phyloP scores from a whole-genome alignment of 2,797 vertebrate genomes.

The Dendrocincla tyrannina region DNA sequence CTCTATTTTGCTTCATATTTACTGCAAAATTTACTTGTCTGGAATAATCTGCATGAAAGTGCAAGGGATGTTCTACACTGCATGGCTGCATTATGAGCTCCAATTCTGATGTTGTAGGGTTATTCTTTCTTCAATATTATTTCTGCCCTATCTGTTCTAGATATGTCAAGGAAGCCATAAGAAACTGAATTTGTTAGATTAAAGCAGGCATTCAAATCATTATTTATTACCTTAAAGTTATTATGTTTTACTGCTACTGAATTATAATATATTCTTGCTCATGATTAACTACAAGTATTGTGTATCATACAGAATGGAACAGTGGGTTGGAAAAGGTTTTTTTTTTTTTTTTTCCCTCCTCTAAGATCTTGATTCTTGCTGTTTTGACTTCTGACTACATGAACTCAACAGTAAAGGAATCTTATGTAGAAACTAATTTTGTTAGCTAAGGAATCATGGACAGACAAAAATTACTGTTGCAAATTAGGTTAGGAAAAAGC shows the following conservation, averaged over 20 bases:
- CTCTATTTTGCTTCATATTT: neutral
- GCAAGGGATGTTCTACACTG: neutral
- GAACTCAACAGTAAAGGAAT: neutral
- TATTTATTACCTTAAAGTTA: neutral
- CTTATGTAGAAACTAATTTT: slow-evolving; percentile 39
- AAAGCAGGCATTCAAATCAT: neutral
- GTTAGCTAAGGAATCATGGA: slow-evolving; percentile 32
- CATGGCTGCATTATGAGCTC: neutral
- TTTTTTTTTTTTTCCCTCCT: neutral
- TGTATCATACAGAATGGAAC: neutral
- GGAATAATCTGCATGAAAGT: neutral
- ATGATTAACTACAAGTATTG: neutral
- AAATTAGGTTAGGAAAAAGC: slow-evolving; percentile 24
- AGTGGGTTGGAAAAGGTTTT: neutral
- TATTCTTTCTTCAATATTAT: neutral
- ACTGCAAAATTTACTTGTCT: neutral
- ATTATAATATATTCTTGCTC: slow-evolving; percentile 6
- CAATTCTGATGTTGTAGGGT: neutral
- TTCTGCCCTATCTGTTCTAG: neutral
- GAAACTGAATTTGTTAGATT: neutral
- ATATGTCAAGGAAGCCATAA: neutral
- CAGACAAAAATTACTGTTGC: slow-evolving; percentile 2
- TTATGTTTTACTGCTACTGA: neutral
- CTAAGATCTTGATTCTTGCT: neutral
- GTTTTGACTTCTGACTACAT: neutral